A percentile compares a stretch with the other conserved stretches of the same genome.
Evolutionary conservation across 2,888 invertebrate genomes (phyloP).

Genomic region (Pammene fasciana): DNA sequence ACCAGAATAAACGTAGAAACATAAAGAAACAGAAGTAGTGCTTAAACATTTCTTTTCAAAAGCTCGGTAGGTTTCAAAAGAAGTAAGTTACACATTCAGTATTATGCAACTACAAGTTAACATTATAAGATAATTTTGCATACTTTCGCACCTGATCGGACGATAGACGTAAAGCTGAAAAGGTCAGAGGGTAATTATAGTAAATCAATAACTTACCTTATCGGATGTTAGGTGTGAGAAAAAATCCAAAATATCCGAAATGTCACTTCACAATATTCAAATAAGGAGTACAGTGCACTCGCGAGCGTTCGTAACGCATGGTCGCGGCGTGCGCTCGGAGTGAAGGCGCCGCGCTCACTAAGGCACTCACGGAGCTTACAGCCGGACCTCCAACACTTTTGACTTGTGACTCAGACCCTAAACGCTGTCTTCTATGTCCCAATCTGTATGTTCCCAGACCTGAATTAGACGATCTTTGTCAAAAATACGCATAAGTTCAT

Average conservation of each 20-base stretch:
- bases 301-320: constrained; percentile 70
- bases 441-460: constrained; percentile 31
- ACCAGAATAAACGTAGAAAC: constrained; percentile 22
- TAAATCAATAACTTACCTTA: constrained; percentile 53
- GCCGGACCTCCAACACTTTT: constrained; percentile 39
- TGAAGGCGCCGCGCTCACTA: constrained; percentile 72
- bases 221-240: constrained; percentile 44
- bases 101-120: constrained; percentile 33
- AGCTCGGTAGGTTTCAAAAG: constrained; percentile 20
- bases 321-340: constrained; percentile 62
- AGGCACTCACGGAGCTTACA: constrained; percentile 46
- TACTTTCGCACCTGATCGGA: constrained; percentile 75
- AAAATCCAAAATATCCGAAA: constrained; percentile 59
- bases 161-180: constrained; percentile 54
- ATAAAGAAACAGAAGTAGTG: background rate
- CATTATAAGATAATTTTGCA: constrained; percentile 45
- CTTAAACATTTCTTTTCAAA: constrained; percentile 14
- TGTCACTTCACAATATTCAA: constrained; percentile 73
- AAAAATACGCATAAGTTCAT: constrained; percentile 20
- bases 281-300: constrained; percentile 67
- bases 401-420: constrained; percentile 32
- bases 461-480: constrained; percentile 29
- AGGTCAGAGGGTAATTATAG: constrained; percentile 49
- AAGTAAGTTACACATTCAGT: constrained; percentile 16
- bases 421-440: constrained; percentile 29